Base-by-base conservation (phyloP, 2,113 vertebrate genomes). In the Mormoops blainvillei region DNA sequence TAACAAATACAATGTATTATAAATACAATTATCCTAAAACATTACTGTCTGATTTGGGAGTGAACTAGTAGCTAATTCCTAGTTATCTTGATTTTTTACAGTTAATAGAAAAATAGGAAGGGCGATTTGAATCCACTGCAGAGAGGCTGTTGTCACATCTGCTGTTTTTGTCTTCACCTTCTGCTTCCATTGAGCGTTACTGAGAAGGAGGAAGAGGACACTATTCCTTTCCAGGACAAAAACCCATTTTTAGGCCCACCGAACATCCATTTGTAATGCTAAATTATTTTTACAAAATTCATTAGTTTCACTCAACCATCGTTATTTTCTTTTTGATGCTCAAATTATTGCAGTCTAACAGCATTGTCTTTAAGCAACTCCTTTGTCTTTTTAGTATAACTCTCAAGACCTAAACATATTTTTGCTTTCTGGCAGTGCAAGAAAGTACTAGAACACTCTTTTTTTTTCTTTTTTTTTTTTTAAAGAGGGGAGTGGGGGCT, bases 201-300 rank as follows among this genome's bases (percentile, higher is more conserved):
- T 54, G 31, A 54, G 65, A 22, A 67, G 38, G 63, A 73, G 6
- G 16, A 91, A 65, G 50, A 89, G 50, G 38, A 36, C 38, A 4
- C 41, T 56, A 0, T 80, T 54, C 33, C 43, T 93, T 93, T 33
- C 43, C 45, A 48, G 31, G 31, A 65, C 19, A 85, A 4, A 86
- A 56, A 73, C 36, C 54, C 36, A 14, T 86, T 80, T 93, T 93
- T 71, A 84, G 54, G 86, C 26, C 45, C 38, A 84, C 16, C n/a
- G n/a, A 43, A 54, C 33, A 22, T 61, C 65, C 50, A 20, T 91
- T 91, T 73, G 45, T 91, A 48, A 41, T 84, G 7, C 58, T 71
- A 36, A 65, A 54, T 93, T 84, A 38, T 36, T 84, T 93, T 93
- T 76, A 90, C 63, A 94, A 50, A 90, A 70, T 89, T 87, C 56